These are phyloP conservation scores for Enteromius radiatus DNA, from an alignment of 2,797 vertebrate genomes.

Conservation along the genomic window DNA sequence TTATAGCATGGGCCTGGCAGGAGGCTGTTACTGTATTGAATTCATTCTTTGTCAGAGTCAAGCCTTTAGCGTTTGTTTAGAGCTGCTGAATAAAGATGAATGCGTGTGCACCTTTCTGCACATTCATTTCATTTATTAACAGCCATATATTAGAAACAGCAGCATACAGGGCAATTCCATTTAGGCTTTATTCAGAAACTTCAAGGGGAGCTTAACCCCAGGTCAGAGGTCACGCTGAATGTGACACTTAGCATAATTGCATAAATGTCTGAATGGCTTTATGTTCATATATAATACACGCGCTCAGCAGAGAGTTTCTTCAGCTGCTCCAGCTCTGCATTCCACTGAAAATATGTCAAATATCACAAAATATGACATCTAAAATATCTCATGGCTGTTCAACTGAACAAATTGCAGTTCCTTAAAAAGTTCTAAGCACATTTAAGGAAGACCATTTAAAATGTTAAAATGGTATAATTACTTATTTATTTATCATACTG, in stretches of 20 bases:
- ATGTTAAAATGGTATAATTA: not conserved
- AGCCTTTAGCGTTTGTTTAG: not conserved
- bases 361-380: not conserved
- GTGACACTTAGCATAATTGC: slow-evolving; percentile 87
- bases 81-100: slow-evolving; percentile 75
- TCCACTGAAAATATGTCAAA: not conserved
- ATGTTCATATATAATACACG: slow-evolving; percentile 79
- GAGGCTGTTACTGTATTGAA: not conserved
- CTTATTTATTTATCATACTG: not conserved
- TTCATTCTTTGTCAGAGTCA: not conserved
- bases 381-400: not conserved
- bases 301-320: slow-evolving; percentile 70
- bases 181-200: slow-evolving; percentile 84
- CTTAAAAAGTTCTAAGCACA: too few relatives aligned
- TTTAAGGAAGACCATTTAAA: too few relatives aligned
- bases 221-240: slow-evolving; percentile 79
- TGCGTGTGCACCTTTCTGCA: slow-evolving; percentile 72
- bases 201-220: slow-evolving; percentile 79
- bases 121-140: slow-evolving; percentile 81
- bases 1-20: not conserved
- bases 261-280: slow-evolving; percentile 82
- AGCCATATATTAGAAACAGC: slow-evolving; percentile 80
- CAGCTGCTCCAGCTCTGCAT: slow-evolving; percentile 56
- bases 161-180: slow-evolving; percentile 76
- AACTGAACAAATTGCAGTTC: too few relatives aligned